These are phyloP conservation scores for Eurystomus gularis DNA, from an alignment of 2,113 vertebrate species.

Conservation along the genomic window DNA sequence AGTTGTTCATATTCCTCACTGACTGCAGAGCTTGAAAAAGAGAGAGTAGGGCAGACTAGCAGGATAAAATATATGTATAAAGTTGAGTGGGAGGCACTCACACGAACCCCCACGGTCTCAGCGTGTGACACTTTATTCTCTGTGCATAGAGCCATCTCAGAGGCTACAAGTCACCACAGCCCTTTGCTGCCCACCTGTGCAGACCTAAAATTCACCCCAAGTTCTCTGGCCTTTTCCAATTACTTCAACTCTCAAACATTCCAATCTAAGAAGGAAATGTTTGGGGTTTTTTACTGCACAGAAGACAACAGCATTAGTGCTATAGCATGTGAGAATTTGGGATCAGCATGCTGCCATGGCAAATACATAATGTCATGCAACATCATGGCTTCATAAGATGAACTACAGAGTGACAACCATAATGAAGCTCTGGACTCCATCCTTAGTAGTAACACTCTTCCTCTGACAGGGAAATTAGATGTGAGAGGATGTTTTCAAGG, in stretches of 20 bases:
- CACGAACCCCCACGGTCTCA: accelerated
- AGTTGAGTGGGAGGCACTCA: not conserved
- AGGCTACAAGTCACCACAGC: not conserved
- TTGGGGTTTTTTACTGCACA: not conserved
- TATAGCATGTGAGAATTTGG: not conserved
- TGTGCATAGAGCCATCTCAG: not conserved
- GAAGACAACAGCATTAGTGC: not conserved
- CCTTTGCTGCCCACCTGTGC: not conserved
- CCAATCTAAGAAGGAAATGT: not conserved
- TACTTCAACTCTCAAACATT: not conserved
- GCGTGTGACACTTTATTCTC: not conserved
- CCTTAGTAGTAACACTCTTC: not conserved
- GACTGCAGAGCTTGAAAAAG: not conserved
- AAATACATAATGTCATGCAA: not conserved
- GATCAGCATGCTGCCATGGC: not conserved
- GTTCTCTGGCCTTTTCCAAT: not conserved
- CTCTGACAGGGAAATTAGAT: not conserved
- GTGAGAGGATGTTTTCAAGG: not conserved
- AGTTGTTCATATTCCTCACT: accelerated
- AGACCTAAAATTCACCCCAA: not conserved
- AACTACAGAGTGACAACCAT: not conserved
- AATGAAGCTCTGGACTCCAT: not conserved
- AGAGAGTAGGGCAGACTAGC: not conserved
- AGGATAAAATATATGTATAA: not conserved
- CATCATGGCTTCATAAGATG: accelerated